Conservation (phyloP, 2,888 invertebrate genomes). For the Oxyteleia sp. region DNA sequence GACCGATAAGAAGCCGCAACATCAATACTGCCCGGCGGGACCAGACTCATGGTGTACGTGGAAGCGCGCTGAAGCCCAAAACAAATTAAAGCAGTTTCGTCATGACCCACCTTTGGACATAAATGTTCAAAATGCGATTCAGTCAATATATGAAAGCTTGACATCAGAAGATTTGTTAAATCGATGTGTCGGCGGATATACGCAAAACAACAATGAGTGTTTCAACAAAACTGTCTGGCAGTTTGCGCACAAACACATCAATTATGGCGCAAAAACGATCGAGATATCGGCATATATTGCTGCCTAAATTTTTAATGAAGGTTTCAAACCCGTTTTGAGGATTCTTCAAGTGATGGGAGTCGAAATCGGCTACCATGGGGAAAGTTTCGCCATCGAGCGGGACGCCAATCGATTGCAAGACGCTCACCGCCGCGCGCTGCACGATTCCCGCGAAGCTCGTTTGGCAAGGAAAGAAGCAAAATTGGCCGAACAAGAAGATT, state of each 20-base stretch:
- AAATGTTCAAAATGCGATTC: slow-evolving; percentile 60
- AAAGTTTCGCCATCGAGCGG: slow-evolving; percentile 39
- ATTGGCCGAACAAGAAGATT: slow-evolving; percentile 14
- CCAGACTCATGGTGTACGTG: neutral
- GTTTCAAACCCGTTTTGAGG: slow-evolving; percentile 70
- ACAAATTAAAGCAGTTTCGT: slow-evolving; percentile 39
- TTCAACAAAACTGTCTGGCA: slow-evolving; percentile 71
- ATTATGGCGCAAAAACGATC: slow-evolving; percentile 10
- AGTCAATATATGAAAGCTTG: slow-evolving; percentile 65
- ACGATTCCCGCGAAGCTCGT: slow-evolving; percentile 21
- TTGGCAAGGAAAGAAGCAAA: slow-evolving; percentile 34
- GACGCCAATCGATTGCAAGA: slow-evolving; percentile 55
- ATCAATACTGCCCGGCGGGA: neutral
- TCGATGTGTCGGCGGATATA: slow-evolving; percentile 68
- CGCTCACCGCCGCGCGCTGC: slow-evolving; percentile 47
- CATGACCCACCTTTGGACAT: slow-evolving; percentile 61
- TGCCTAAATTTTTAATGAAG: slow-evolving; percentile 74
- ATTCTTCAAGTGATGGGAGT: slow-evolving; percentile 72
- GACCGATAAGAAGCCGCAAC: neutral
- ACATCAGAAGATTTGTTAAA: slow-evolving; percentile 62
- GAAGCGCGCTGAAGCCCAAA: slow-evolving; percentile 28
- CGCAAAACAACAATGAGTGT: slow-evolving; percentile 74
- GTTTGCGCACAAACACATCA: slow-evolving; percentile 72
- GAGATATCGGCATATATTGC: slow-evolving; percentile 38
- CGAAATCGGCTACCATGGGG: slow-evolving; percentile 60